A percentile compares a stretch with the other conserved stretches of the same genome.
Conservation (phyloP, 1,140 invertebrate genomes). For the Matsumurasca onukii region DNA sequence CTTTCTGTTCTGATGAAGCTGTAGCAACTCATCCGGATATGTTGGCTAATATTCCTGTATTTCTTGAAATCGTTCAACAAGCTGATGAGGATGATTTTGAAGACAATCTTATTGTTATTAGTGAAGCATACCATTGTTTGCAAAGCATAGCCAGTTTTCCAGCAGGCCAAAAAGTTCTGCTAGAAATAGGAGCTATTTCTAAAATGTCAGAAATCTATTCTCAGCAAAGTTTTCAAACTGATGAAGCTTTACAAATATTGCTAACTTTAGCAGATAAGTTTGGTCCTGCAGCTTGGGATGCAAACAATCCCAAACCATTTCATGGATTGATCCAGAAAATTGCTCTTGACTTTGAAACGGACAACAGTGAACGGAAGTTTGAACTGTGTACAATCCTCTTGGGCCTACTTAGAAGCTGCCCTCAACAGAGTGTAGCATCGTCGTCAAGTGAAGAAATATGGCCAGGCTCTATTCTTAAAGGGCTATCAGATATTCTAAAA, state of each 20-base stretch:
- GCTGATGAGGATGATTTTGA: slow-evolving; percentile 70
- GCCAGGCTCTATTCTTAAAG: slow-evolving; percentile 76
- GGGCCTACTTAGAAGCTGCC: slow-evolving; percentile 69
- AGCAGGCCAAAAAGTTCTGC: slow-evolving; percentile 71
- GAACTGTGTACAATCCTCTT: slow-evolving; percentile 76
- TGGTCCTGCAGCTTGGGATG: slow-evolving; percentile 70
- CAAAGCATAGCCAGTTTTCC: slow-evolving; percentile 72
- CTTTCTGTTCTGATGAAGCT: slow-evolving; percentile 77
- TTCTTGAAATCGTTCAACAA: slow-evolving; percentile 78
- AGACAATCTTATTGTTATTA: slow-evolving; percentile 83
- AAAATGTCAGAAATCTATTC: slow-evolving; percentile 84
- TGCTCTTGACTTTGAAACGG: slow-evolving; percentile 81
- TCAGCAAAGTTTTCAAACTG: slow-evolving; percentile 82
- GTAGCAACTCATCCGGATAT: slow-evolving; percentile 78
- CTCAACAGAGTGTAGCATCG: slow-evolving; percentile 60
- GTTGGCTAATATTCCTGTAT: slow-evolving; percentile 73
- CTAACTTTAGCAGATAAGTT: slow-evolving; percentile 68
- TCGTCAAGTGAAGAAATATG: slow-evolving; percentile 68
- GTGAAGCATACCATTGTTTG: slow-evolving; percentile 82
- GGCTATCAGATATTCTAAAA: slow-evolving; percentile 74
- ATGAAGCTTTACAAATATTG: slow-evolving; percentile 78
- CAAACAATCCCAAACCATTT: slow-evolving; percentile 67
- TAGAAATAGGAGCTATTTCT: slow-evolving; percentile 71
- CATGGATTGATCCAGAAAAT: slow-evolving; percentile 82
- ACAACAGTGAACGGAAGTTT: slow-evolving; percentile 85